Base-by-base conservation (phyloP, 2,797 vertebrate genomes). In the Pseudochromis fuscus region DNA sequence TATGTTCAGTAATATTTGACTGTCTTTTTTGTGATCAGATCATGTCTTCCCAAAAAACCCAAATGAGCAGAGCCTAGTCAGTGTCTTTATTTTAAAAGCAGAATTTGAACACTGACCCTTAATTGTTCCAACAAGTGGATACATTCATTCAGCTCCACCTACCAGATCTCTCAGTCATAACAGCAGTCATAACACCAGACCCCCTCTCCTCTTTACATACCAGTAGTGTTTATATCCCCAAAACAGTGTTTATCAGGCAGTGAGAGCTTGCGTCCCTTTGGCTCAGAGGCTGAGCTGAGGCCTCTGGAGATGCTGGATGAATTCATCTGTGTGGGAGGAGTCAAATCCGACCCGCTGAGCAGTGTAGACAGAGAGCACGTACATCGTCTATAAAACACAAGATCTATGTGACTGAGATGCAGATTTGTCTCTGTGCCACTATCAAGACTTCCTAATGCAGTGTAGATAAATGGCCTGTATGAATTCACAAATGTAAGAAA, bases 221-320 rank as follows among this genome's bases (percentile, higher is more conserved):
- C 67, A 71, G 13, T 18, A 31, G 24, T 84, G 76, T 80, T 72
- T 68, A 45, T 63, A 64, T 77, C 72, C 73, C 53, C 69, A 21
- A 28, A 31, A 77, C 69, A 78, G 31, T 35, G 63, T 44, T 58
- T 49, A 55, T 77, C 58, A 66, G 33, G 37, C 69, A 73, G 24
- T 10, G 25, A 69, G 60, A 67, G 72, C 12, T 50, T 62, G 15
- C 3, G 25, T 72, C 67, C 51, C 46, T 52, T 61, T 67, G 71
- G 60, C 67, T 76, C 1, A 0, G 7, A 61, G 19, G 56, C 55
- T 61, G 35, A 28, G 40, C 51, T 27, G 42, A 49, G 77, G 76
- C 69, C 70, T 67, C 74, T 35, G 30, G 74, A 77, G 78, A 50
- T 61, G 70, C 50, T 44, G 16, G 63, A 56, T 68, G 63, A 76